Conservation (phyloP, 2,113 vertebrate genomes). For the Theristicus caerulescens region DNA sequence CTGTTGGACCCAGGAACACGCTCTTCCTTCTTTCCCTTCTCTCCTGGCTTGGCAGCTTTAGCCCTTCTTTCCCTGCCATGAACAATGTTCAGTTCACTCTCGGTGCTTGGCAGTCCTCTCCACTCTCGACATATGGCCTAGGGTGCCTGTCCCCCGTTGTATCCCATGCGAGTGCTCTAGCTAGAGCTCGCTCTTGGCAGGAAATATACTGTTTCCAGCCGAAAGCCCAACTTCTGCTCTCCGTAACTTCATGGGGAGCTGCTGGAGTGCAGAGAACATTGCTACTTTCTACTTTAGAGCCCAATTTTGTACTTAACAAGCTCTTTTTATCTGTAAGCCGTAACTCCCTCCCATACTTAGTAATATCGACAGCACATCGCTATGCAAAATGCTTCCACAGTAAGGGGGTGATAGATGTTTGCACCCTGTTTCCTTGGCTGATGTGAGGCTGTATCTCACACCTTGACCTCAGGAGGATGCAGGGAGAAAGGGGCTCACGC, state of each 20-base stretch:
- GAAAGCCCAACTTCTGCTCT: not conserved
- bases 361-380: not conserved
- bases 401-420: not conserved
- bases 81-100: not conserved
- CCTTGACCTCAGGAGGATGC: not conserved
- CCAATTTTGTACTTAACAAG: not conserved
- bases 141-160: rapidly evolving
- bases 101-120: not conserved
- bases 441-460: not conserved
- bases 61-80: not conserved
- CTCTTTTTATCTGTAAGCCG: rapidly evolving
- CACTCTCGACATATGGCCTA: not conserved
- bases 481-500: rapidly evolving
- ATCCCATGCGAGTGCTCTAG: not conserved
- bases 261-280: not conserved
- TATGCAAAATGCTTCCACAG: not conserved
- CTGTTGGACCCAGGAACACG: not conserved
- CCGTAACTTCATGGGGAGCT: not conserved
- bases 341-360: not conserved
- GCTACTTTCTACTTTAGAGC: not conserved
- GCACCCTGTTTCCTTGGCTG: not conserved
- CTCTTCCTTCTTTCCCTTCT: not conserved
- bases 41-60: not conserved
- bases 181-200: not conserved
- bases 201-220: not conserved